Evolutionary conservation across 2,888 invertebrate species (phyloP).

Genomic region (Drosophila kuntzei): DNA sequence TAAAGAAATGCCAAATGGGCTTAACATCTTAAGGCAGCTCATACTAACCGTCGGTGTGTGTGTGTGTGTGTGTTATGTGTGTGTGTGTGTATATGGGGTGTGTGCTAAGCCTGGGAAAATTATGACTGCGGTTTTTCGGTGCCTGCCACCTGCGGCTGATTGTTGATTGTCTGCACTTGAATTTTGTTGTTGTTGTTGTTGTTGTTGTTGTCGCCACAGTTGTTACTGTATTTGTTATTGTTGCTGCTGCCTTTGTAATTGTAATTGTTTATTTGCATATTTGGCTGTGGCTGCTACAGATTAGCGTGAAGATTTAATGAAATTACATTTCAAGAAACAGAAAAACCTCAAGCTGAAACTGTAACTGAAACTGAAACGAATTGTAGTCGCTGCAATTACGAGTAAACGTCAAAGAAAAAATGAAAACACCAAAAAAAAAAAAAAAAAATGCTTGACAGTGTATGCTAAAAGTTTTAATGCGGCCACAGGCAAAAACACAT

Average conservation of each 20-base stretch:
- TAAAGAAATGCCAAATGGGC: slow-evolving; percentile 78
- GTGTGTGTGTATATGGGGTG: slow-evolving; percentile 8
- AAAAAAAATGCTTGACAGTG: slow-evolving; percentile 22
- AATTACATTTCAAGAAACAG: slow-evolving; percentile 53
- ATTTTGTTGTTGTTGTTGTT: slow-evolving; percentile 34
- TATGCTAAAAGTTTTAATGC: slow-evolving; percentile 33
- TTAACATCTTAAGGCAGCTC: slow-evolving; percentile 74
- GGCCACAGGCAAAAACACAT: background rate
- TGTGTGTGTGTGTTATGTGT: slow-evolving; percentile 7
- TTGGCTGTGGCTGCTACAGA: slow-evolving; percentile 67
- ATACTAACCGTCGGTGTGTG: slow-evolving; percentile 28
- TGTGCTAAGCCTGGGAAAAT: slow-evolving; percentile 51
- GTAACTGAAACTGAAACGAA: slow-evolving; percentile 10
- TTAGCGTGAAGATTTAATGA: slow-evolving; percentile 76
- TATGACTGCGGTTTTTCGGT: slow-evolving; percentile 51
- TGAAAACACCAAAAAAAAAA: background rate
- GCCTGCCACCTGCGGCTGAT: slow-evolving; percentile 57
- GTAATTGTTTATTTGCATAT: slow-evolving; percentile 77
- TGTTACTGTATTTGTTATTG: slow-evolving; percentile 53
- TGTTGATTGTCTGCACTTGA: slow-evolving; percentile 60
- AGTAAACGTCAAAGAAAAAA: slow-evolving; percentile 1
- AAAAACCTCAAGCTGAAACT: slow-evolving; percentile 6
- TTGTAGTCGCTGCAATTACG: slow-evolving; percentile 41
- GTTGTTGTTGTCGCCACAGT: slow-evolving; percentile 25
- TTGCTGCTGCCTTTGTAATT: slow-evolving; percentile 50